phyloP scores from a whole-genome alignment of 2,113 vertebrate species.

The Pundamilia nyererei region DNA sequence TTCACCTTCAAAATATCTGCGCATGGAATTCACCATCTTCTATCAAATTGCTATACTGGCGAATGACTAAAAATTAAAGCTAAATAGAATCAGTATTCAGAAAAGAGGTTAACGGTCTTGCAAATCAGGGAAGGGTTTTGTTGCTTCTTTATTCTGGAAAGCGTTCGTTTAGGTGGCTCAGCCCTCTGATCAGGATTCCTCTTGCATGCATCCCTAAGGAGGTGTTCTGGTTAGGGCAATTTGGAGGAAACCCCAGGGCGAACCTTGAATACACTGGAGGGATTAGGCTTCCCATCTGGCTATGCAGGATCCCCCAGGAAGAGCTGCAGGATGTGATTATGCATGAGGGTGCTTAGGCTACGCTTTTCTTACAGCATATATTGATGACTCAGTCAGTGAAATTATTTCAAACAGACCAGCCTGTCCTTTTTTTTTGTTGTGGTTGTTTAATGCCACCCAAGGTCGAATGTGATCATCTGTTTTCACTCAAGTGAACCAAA shows the following conservation, averaged over 20 bases:
- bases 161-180: neutral
- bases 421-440: neutral
- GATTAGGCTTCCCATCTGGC: neutral
- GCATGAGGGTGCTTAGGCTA: neutral
- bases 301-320: neutral
- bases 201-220: neutral
- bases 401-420: neutral
- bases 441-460: neutral
- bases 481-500: neutral
- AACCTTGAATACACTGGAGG: neutral
- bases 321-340: neutral
- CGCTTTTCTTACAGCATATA: neutral
- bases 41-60: fast-evolving
- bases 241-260: neutral
- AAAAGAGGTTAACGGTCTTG: fast-evolving
- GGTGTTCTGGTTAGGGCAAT: neutral
- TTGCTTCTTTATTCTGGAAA: neutral
- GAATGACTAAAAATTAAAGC: fast-evolving
- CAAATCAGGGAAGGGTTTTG: neutral
- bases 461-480: neutral
- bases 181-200: neutral
- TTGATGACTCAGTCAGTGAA: neutral
- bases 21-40: neutral
- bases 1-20: neutral
- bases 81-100: neutral